Percentiles rank a stretch among this genome's conserved stretches.
Evolutionary conservation across 1,140 invertebrate genomes (phyloP).

Genomic region (Procambarus clarkii): DNA sequence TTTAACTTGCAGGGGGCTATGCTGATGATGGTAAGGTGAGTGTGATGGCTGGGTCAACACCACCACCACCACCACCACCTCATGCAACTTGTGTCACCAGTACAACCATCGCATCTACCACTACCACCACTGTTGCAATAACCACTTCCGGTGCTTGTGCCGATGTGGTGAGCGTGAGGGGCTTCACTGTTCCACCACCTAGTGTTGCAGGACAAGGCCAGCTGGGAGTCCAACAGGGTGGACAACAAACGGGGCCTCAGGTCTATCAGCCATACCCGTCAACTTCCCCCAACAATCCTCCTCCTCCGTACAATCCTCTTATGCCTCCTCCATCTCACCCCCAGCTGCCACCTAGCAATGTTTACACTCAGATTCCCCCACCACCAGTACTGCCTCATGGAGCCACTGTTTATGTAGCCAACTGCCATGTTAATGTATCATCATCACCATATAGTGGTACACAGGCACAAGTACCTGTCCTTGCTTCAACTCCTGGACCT

Average conservation of each 20-base stretch:
- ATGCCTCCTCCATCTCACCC: slow-evolving; percentile 59
- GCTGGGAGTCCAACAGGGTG: slow-evolving; percentile 44
- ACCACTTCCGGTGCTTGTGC: slow-evolving; percentile 19
- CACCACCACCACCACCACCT: slow-evolving; percentile 5
- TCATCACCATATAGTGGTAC: slow-evolving; percentile 37
- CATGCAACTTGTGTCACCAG: slow-evolving; percentile 17
- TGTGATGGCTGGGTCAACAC: slow-evolving; percentile 43
- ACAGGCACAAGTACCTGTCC: slow-evolving; percentile 42
- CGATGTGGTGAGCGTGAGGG: slow-evolving; percentile 4
- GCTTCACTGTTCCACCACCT: slow-evolving; percentile 50
- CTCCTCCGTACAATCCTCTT: slow-evolving; percentile 59
- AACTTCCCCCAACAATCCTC: slow-evolving; percentile 53
- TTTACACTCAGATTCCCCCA: slow-evolving; percentile 39
- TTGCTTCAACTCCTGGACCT: slow-evolving; percentile 47
- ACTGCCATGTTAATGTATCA: slow-evolving; percentile 60
- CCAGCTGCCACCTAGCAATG: slow-evolving; percentile 42
- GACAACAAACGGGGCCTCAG: slow-evolving; percentile 37
- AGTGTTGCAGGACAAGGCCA: slow-evolving; percentile 18
- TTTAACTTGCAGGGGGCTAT: slow-evolving; percentile 52
- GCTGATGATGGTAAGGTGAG: slow-evolving; percentile 58
- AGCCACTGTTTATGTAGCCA: slow-evolving; percentile 61
- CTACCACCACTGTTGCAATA: slow-evolving; percentile 34
- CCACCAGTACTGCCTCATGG: slow-evolving; percentile 59
- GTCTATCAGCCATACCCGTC: slow-evolving; percentile 57
- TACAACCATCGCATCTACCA: slow-evolving; percentile 24